A percentile compares a stretch with the other conserved stretches of the same genome.
Conservation (phyloP, 2,113 vertebrate species). For the Zonotrichia leucophrys region DNA sequence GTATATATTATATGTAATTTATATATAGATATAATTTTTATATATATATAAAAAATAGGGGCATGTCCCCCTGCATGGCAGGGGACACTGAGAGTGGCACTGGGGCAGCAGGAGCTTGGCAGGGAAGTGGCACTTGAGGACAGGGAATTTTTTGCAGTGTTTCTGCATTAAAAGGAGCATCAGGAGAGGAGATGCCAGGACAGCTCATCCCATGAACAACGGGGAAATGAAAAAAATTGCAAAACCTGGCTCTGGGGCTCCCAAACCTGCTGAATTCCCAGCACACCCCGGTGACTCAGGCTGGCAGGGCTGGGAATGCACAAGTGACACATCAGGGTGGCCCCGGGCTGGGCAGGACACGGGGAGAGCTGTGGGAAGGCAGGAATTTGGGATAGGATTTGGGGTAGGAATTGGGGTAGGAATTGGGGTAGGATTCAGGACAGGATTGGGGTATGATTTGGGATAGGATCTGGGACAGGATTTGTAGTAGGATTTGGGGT, state of each 20-base stretch:
- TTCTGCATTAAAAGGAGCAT: background rate
- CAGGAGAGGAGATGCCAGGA: background rate
- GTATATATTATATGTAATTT: too few species aligned
- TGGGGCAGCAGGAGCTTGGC: background rate
- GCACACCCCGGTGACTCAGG: conserved; percentile 56
- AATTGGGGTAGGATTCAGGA: too few species aligned
- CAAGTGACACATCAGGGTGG: background rate
- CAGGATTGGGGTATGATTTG: too few species aligned
- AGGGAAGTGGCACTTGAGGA: accelerated
- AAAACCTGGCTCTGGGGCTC: background rate
- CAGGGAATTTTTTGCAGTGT: accelerated
- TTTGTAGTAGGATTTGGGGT: too few species aligned
- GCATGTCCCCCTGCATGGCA: background rate
- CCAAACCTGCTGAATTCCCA: background rate
- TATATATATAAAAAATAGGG: accelerated
- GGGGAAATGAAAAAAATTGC: too few species aligned
- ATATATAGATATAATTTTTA: too few species aligned
- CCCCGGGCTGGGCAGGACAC: background rate
- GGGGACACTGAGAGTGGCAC: background rate
- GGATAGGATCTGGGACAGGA: too few species aligned
- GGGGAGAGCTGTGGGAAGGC: background rate
- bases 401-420: too few species aligned
- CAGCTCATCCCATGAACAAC: background rate
- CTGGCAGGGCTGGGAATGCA: background rate
- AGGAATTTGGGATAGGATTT: background rate